phyloP scores from a whole-genome alignment of 2,113 vertebrate species.

The Bothrops jararaca region DNA sequence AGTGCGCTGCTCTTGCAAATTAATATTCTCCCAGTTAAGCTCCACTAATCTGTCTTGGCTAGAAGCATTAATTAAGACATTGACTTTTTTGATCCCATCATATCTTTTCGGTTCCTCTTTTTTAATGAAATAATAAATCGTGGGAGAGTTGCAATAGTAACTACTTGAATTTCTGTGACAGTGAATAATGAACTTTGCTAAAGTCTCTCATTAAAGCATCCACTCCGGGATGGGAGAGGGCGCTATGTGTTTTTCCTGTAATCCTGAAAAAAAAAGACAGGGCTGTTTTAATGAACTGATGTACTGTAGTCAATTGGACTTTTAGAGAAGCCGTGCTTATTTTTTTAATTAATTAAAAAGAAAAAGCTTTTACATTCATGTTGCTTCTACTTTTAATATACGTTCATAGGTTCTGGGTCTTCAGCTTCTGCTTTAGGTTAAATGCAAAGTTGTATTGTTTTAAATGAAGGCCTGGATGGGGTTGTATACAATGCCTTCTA shows the following conservation, averaged over 20 bases:
- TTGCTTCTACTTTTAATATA: neutral
- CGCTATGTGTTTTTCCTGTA: neutral
- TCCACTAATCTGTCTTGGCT: constrained; percentile 47
- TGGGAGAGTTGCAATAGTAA: constrained; percentile 42
- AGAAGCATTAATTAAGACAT: constrained; percentile 63
- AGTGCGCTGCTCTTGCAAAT: constrained; percentile 24
- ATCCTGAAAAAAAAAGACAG: neutral
- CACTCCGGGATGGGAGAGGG: accelerated
- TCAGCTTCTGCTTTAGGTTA: neutral
- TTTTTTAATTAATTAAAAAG: neutral
- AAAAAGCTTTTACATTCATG: neutral
- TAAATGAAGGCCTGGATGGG: neutral
- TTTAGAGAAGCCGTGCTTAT: neutral
- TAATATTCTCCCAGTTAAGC: constrained; percentile 48
- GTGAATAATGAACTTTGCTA: constrained; percentile 59
- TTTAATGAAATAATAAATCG: constrained; percentile 51
- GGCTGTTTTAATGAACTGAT: neutral
- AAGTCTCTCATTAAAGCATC: constrained; percentile 27
- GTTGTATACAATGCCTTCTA: neutral
- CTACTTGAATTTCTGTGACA: constrained; percentile 39
- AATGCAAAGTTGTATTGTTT: neutral
- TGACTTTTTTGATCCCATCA: constrained; percentile 67
- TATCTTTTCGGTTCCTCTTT: constrained; percentile 49
- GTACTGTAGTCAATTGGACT: neutral
- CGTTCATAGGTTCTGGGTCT: neutral